Percentiles rank a stretch among this genome's conserved stretches.
Conservation (phyloP, 2,113 vertebrate genomes). For the Aldabrachelys gigantea region DNA sequence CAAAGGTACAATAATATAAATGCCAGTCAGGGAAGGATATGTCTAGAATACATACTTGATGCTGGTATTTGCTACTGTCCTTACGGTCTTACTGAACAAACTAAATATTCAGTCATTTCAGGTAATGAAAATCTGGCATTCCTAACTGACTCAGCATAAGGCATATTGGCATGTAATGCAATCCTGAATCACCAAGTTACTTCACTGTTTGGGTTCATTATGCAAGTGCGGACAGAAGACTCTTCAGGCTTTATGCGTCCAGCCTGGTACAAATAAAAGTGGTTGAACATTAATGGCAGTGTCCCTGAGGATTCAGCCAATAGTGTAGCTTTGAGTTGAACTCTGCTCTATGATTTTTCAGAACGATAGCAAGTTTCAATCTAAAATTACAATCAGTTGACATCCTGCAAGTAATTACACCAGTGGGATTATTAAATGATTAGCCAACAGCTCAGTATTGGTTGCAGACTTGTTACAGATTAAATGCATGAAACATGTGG, state of each 20-base stretch:
- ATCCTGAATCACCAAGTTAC: constrained; percentile 83
- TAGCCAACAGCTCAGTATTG: background rate
- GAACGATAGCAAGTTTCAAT: background rate
- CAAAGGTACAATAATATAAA: background rate
- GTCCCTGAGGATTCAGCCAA: background rate
- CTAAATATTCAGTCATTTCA: constrained; percentile 80
- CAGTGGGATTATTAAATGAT: background rate
- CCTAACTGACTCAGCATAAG: constrained; percentile 81
- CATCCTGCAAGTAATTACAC: background rate
- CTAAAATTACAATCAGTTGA: background rate
- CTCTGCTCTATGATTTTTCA: background rate
- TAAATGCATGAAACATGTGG: background rate
- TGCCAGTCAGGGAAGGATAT: background rate
- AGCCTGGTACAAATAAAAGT: background rate
- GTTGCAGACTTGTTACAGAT: background rate
- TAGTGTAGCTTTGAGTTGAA: fast-evolving
- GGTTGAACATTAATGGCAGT: background rate
- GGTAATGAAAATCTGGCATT: constrained; percentile 82
- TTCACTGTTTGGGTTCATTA: constrained; percentile 77
- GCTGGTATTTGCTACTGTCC: background rate
- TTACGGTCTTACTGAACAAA: constrained; percentile 80
- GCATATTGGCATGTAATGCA: constrained; percentile 81
- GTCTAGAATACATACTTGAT: background rate
- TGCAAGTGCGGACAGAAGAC: background rate
- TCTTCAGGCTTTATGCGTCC: background rate